Evolutionary conservation across 1,140 invertebrate species (phyloP).

Genomic region (Colletes latitarsis): DNA sequence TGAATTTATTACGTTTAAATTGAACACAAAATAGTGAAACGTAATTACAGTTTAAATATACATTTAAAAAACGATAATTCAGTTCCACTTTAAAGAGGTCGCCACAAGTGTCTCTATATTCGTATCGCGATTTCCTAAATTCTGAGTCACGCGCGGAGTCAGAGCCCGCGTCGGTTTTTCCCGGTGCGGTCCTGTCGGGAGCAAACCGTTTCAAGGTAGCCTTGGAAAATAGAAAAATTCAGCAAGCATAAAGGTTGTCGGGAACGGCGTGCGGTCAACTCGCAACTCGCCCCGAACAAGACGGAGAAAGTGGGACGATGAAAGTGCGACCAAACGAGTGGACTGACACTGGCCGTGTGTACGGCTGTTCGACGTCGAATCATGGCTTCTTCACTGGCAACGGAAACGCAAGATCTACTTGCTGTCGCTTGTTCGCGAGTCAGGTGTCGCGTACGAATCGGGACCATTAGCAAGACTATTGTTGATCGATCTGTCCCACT

Average conservation of each 20-base stretch:
- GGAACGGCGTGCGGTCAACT: slow-evolving; percentile 44
- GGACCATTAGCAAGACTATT: not conserved
- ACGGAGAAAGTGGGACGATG: slow-evolving; percentile 80
- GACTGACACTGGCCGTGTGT: slow-evolving; percentile 36
- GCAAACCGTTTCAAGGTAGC: not conserved
- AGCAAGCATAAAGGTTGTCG: slow-evolving; percentile 17
- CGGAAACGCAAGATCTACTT: slow-evolving; percentile 28
- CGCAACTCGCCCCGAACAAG: slow-evolving; percentile 51
- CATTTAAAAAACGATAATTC: no score
- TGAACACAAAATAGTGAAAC: no score
- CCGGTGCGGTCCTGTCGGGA: not conserved
- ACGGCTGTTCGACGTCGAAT: slow-evolving; percentile 19
- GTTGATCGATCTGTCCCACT: slow-evolving; percentile 24
- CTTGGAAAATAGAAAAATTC: not conserved
- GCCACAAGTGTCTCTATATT: no score
- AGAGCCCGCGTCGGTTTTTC: not conserved
- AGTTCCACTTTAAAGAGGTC: no score
- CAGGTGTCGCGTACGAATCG: slow-evolving; percentile 13
- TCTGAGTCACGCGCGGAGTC: not conserved
- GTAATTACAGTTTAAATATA: no score
- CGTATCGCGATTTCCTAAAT: not conserved
- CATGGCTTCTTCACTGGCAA: slow-evolving; percentile 26
- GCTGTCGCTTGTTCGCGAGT: not conserved
- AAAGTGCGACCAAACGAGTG: slow-evolving; percentile 77
- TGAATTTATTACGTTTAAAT: no score